Evolutionary conservation across 2,113 vertebrate genomes (phyloP).

Genomic region (Hippolais icterina): DNA sequence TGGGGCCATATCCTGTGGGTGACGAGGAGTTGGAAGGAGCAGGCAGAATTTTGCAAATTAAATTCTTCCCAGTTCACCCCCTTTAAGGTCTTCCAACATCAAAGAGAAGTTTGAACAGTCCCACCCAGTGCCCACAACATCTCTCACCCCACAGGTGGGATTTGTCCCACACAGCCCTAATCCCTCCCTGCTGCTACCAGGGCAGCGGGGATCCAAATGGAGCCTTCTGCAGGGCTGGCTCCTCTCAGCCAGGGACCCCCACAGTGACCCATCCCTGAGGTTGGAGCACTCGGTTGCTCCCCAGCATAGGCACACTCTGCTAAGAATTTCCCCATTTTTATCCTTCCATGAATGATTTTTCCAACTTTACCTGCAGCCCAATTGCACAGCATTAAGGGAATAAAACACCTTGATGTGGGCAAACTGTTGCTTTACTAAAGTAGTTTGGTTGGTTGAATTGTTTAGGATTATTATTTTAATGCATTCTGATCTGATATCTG

Average conservation of each 20-base stretch:
- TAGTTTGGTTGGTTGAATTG: neutral
- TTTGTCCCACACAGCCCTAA: neutral
- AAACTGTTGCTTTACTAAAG: neutral
- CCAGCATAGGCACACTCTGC: neutral
- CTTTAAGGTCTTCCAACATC: neutral
- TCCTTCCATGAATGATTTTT: neutral
- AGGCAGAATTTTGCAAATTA: neutral
- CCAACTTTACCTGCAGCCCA: neutral
- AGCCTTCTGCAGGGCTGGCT: neutral
- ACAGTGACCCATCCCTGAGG: neutral
- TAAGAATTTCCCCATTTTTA: neutral
- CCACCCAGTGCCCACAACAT: neutral
- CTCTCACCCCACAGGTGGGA: neutral
- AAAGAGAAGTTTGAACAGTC: neutral
- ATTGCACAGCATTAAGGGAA: neutral
- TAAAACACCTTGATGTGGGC: neutral
- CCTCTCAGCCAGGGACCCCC: too few species aligned
- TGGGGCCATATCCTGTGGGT: neutral
- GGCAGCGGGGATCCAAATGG: fast-evolving
- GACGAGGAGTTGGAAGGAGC: neutral
- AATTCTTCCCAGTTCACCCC: neutral
- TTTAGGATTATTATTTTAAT: neutral
- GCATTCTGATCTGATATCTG: neutral
- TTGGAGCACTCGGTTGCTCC: fast-evolving
- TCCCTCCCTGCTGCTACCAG: neutral